A percentile compares a stretch with the other conserved stretches of the same genome.
These are phyloP conservation scores for Drosophila putrida DNA, from an alignment of 2,888 invertebrate genomes.

Conservation along the genomic window DNA sequence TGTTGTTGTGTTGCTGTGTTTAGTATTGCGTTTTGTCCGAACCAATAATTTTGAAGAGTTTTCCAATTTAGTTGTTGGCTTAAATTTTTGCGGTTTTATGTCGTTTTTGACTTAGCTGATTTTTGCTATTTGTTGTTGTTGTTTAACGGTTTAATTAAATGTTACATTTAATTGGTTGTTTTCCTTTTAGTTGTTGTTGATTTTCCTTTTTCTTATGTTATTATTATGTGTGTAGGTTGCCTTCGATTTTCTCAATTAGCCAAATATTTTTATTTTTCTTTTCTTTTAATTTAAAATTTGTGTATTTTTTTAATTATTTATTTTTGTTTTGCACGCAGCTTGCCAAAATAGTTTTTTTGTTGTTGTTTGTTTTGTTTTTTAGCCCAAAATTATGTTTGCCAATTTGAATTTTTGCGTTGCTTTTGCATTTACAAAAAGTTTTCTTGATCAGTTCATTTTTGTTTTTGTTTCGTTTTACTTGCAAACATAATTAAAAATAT, in stretches of 20 bases:
- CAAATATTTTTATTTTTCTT: conserved; percentile 48
- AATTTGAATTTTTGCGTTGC: conserved; percentile 63
- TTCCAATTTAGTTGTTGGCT: conserved; percentile 82
- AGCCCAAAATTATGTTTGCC: conserved; percentile 69
- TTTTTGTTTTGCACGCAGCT: conserved; percentile 48
- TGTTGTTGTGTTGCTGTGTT: conserved; percentile 76
- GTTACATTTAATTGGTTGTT: conserved; percentile 63
- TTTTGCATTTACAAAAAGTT: conserved; percentile 55
- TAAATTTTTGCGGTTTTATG: conserved; percentile 80
- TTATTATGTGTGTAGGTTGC: conserved; percentile 34
- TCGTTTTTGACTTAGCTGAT: conserved; percentile 57
- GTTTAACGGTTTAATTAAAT: conserved; percentile 42
- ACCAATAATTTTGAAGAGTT: conserved; percentile 85
- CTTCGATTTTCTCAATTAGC: conserved; percentile 33
- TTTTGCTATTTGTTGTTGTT: conserved; percentile 52
- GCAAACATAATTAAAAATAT: conserved; percentile 31
- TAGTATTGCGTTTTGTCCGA: conserved; percentile 84
- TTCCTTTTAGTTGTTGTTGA: conserved; percentile 43
- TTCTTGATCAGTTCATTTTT: conserved; percentile 62
- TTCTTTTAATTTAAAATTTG: conserved; percentile 7
- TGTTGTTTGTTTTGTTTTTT: conserved; percentile 35
- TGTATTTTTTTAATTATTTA: conserved; percentile 14
- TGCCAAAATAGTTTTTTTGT: conserved; percentile 61
- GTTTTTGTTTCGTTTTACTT: conserved; percentile 12
- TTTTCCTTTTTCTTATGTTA: conserved; percentile 28